Base-by-base conservation (phyloP, 2,797 vertebrate species). In the Prunella strophiata region DNA sequence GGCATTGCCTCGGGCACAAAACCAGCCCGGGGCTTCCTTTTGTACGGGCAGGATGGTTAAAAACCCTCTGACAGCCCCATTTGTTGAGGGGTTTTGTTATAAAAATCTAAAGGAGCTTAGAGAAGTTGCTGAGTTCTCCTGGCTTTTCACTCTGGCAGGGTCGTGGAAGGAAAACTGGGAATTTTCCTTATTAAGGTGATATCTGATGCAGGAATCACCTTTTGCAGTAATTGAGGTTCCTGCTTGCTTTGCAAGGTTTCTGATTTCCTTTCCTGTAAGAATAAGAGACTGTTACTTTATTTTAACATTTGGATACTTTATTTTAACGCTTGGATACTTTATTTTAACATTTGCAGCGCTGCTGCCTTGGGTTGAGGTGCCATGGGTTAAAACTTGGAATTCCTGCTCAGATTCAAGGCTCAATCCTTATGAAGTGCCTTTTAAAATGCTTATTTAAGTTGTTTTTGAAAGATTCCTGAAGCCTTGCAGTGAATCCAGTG, bases 371-470 rank as follows among this genome's bases (percentile, higher is more conserved):
- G 4, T 36, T 54, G 18, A 17, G 25, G 30, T 26, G 26, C 20
- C 1, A 0, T 7, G 65, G 2, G 4, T 5, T 23, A 48, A 86
- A 62, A 30, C 34, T 22, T 34, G 16, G 38, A 38, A 13, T 57
- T 79, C 32, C 15, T 32, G 38, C 11, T 51, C 23, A 15, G 23
- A 11, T 32, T 3, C 7, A 30, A 6, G 20, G 67, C 52, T 38
- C 48, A 36, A 26, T 10, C 11, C 54, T 3, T 16, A 1, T 38
- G 30, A 55, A 43, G 11, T 50, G 43, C 50, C 43, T 40, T 59
- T 38, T 57, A 4, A 1, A 7, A 7, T 8, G 7, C 13, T 30
- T 1, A 3, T 26, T 38, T 0, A 2, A 9, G 22, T 11, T 40
- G 17, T 27, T 26, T 40, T 6, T 20, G 20, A 19, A 18, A 10